Conservation (phyloP, 2,113 vertebrate genomes). For the Uropsilus gracilis region DNA sequence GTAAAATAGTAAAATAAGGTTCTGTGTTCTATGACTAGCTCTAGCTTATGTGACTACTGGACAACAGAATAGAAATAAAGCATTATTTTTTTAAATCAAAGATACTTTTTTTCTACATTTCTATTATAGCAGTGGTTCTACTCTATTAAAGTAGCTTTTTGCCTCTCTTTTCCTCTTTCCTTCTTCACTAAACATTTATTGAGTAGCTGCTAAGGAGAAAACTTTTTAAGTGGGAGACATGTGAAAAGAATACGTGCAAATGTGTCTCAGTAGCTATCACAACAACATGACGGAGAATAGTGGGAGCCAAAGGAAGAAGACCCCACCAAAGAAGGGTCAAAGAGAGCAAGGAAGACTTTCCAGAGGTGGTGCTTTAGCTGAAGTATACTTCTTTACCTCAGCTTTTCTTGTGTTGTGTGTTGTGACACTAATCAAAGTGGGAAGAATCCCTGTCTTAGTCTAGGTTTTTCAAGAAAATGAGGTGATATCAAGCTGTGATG, state of each 20-base stretch:
- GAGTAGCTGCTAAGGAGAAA: background rate
- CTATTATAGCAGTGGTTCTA: background rate
- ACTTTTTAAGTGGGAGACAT: background rate
- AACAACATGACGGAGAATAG: background rate
- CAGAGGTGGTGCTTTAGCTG: background rate
- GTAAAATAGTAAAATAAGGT: background rate
- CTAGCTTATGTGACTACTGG: background rate
- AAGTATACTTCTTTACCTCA: background rate
- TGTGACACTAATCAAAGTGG: background rate
- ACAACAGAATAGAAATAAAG: background rate
- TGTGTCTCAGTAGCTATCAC: background rate
- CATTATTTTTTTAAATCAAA: background rate
- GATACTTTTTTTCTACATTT: background rate
- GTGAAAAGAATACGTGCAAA: too few species aligned
- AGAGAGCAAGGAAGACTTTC: background rate
- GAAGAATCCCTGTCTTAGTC: background rate
- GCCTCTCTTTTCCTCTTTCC: background rate
- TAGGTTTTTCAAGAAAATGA: background rate
- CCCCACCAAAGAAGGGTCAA: background rate
- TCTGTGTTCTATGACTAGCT: background rate
- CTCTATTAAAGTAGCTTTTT: background rate
- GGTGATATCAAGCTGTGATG: fast-evolving
- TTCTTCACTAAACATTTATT: background rate
- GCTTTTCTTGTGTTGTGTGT: background rate
- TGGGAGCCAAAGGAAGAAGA: background rate